Evolutionary conservation across 2,888 invertebrate genomes (phyloP).

Genomic region (Gandaritis pyraliata): DNA sequence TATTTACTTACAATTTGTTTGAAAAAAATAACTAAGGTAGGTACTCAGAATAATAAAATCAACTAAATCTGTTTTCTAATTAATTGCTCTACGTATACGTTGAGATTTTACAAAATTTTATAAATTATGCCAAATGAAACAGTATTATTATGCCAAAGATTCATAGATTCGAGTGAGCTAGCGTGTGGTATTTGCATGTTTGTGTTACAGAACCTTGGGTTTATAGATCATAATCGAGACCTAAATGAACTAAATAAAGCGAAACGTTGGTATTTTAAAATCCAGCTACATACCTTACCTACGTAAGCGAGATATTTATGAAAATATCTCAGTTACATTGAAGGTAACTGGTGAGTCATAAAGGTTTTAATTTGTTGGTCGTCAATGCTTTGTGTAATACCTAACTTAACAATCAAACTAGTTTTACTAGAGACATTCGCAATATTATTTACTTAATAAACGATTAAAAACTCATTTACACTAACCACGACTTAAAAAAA

Average conservation of each 20-base stretch:
- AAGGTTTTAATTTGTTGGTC: background rate
- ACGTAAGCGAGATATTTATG: background rate
- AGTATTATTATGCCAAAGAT: constrained; percentile 20
- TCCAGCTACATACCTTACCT: background rate
- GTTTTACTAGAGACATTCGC: background rate
- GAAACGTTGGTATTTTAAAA: constrained; percentile 19
- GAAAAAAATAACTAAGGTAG: no score
- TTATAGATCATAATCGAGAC: constrained; percentile 37
- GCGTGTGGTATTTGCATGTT: constrained; percentile 40
- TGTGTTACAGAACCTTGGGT: constrained; percentile 27
- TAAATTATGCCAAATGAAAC: background rate
- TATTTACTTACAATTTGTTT: no score
- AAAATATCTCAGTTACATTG: background rate
- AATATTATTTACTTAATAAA: background rate
- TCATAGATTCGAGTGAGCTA: constrained; percentile 15
- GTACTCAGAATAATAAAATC: no score
- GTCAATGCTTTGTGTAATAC: background rate
- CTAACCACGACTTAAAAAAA: background rate
- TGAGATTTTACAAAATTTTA: no score
- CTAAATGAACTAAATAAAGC: constrained; percentile 27
- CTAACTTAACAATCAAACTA: background rate
- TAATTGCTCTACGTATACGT: no score
- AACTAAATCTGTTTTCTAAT: no score
- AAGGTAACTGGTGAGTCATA: background rate
- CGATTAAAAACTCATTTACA: background rate